Conservation (phyloP, 2,888 invertebrate genomes). For the Sabatieria punctata region DNA sequence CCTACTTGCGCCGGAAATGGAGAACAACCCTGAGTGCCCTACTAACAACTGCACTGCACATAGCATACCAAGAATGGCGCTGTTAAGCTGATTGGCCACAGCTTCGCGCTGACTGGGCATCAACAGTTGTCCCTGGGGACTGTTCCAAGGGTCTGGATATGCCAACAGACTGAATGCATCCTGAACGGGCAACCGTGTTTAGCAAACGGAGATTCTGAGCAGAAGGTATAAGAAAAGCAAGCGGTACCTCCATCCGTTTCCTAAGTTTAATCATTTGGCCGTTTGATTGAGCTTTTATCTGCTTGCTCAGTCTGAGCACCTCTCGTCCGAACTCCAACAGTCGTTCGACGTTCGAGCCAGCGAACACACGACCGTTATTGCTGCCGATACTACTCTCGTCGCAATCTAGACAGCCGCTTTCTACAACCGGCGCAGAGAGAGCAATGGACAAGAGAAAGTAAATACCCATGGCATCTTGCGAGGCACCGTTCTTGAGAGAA, state of each 20-base stretch:
- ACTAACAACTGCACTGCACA: no score
- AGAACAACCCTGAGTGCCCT: no score
- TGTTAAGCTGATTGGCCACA: conserved; percentile 85
- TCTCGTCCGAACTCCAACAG: conserved; percentile 87
- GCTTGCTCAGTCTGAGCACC: conserved; percentile 39
- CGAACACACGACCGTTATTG: no score
- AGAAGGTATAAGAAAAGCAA: no score
- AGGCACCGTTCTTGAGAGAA: neutral
- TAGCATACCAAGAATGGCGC: conserved; percentile 74
- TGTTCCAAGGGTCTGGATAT: conserved; percentile 91
- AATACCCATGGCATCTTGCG: neutral
- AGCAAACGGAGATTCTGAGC: no score
- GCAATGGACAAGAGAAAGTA: neutral
- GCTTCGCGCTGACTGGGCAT: conserved; percentile 83
- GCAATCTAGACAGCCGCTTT: neutral
- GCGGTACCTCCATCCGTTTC: neutral
- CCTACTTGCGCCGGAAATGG: neutral
- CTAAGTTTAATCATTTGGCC: neutral
- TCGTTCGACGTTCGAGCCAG: conserved; percentile 62
- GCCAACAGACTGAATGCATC: conserved; percentile 94
- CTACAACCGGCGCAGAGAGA: neutral
- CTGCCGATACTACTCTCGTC: neutral
- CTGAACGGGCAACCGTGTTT: no score
- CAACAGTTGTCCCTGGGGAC: conserved; percentile 87
- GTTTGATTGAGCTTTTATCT: neutral